Percentiles rank a stretch among this genome's conserved stretches.
These are phyloP conservation scores for Manacus vitellinus DNA, from an alignment of 2,113 vertebrate genomes.

Conservation along the genomic window DNA sequence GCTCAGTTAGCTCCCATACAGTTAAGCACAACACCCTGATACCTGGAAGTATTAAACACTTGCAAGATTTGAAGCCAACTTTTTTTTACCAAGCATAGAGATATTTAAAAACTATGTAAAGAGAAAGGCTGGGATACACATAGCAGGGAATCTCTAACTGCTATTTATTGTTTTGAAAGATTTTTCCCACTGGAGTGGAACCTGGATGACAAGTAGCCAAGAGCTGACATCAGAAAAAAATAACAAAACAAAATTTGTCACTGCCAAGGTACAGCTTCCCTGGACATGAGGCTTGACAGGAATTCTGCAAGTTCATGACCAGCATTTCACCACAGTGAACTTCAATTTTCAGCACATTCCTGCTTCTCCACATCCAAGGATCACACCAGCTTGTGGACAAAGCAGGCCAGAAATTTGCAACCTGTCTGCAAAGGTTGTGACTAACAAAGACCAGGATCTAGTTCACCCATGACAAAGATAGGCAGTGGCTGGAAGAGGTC, in stretches of 20 bases:
- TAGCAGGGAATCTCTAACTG: neutral
- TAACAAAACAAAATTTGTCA: neutral
- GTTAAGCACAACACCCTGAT: neutral
- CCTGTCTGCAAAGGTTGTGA: neutral
- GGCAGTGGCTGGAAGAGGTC: neutral
- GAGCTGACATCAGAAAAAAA: neutral
- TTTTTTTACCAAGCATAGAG: neutral
- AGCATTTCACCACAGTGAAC: neutral
- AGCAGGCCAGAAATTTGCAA: neutral
- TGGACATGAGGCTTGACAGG: neutral
- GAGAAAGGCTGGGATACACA: neutral
- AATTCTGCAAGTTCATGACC: neutral
- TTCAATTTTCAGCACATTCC: slow-evolving; percentile 15
- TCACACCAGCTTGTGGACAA: neutral
- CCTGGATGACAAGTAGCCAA: neutral
- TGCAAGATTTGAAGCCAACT: neutral
- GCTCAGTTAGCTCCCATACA: neutral
- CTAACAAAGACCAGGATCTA: neutral
- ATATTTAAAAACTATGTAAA: neutral
- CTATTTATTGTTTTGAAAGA: neutral
- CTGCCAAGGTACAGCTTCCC: neutral
- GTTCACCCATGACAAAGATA: neutral
- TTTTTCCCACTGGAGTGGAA: neutral
- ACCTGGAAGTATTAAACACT: neutral
- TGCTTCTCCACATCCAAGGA: neutral